Evolutionary conservation across 1,140 invertebrate species (phyloP), one percentile per base, ranked within the genome.

Genomic region (Zophobas morio): DNA sequence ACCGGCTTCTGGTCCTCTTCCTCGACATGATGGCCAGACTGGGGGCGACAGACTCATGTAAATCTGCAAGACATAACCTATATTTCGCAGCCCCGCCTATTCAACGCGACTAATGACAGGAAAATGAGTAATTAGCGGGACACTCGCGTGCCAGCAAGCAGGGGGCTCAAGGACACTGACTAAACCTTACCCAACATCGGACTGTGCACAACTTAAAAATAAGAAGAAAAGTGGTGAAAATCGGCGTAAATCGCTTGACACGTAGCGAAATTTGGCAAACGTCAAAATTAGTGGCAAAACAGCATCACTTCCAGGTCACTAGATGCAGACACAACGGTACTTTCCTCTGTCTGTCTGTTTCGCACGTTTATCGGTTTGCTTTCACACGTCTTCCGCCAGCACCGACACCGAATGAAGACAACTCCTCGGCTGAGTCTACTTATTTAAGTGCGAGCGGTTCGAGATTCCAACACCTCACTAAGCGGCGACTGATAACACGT

Each of bases 1-100:
- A 84, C 39, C 82, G 81, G 77, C 84, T 85, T 76, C 85, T 81
- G 8, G 82, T 84, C 46, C 85, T 81, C 82, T 86, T 86, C 51
- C 85, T 81, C 8, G 85, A 85, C 84, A 86, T 85, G 20, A 78
- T 76, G 6, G 78, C 51, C 42, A 79, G 36, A 57, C 74, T 76
- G 78, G 79, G 77, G 35, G 75, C 34, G 20, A 78, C 76, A 39
- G 81, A 76, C 46, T 79, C 72, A 47, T 81, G 79, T 78, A 83
- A 80, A 81, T 84, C 81, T 83, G 72, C 42, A 81, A 75, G 70
- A 80, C 78, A 83, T 79, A 79, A 81, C 75, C 80, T 80, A 5
- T 32, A 77, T 77, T 46, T 20, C 49, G 42, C 32, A 34, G 40
- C 57, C 57, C 56, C 75, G 35, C 47, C 71, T 71, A 53, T 6